Base-by-base conservation (phyloP, 2,888 invertebrate species). In the Strigamia crassipes region DNA sequence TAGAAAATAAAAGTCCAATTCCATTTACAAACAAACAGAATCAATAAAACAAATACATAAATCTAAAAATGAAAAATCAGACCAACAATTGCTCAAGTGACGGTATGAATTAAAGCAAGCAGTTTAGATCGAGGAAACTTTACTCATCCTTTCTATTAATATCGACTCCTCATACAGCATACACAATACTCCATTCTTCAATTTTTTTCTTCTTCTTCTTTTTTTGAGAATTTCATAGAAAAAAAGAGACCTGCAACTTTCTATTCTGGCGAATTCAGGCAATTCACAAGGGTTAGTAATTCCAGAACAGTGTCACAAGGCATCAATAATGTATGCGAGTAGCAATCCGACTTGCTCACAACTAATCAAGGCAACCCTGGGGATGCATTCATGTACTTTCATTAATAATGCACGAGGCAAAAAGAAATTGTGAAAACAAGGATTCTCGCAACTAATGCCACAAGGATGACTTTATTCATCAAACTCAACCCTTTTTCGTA, bases 281-380 rank as follows among this genome's bases (percentile, higher is more conserved):
- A 56, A 56, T 56, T 56, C 56, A 56, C 56, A 56, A 18, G 56
- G 56, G 56, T 18, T 56, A 56, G 56, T 56, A 56, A 56, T 56
- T 56, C 56, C 56, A 56, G 56, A 56, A 56, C 56, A 56, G 56
- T 56, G 56, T 56, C 56, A 56, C 56, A 56, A 56, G 18, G 56
- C 56, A 56, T 56, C 56, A 56, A 56, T 56, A 56, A 56, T 56
- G 56, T 56, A 56, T 56, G 56, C 18, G 56, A 56, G 56, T 18
- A 56, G 56, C 56, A 56, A 56, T 18, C 18, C 56, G 56, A 56
- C 56, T 56, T 56, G 56, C 56, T 56, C 56, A 56, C 56, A 56
- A 56, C 56, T 56, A 56, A 56, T 56, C 56, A 56, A 56, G 56
- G 56, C 56, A 56, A 56, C 56, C 56, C 56, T 56, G 4, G 56